Percentiles rank a stretch among this genome's conserved stretches.
These are phyloP conservation scores for Oryzias javanicus DNA, from an alignment of 2,113 vertebrate species.

Conservation along the genomic window DNA sequence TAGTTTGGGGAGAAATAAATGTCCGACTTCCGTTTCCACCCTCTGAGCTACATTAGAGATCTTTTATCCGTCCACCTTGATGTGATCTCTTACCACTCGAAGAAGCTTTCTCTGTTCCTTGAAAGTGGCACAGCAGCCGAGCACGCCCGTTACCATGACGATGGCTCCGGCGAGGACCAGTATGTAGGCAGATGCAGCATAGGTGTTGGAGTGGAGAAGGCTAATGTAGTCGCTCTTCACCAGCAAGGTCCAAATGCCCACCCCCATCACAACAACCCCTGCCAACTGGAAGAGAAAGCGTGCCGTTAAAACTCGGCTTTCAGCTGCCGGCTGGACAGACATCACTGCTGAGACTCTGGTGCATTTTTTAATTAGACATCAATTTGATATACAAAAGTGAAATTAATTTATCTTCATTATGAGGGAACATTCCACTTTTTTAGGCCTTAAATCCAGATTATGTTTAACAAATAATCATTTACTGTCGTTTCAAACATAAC, in stretches of 20 bases:
- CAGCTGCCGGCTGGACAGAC: not conserved
- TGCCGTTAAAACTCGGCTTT: slow-evolving; percentile 11
- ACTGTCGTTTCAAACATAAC: too few species aligned
- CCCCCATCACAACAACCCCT: slow-evolving; percentile 91
- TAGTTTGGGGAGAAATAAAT: not conserved
- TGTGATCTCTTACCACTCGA: slow-evolving; percentile 84
- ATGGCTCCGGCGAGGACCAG: slow-evolving; percentile 90
- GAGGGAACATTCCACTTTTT: not conserved
- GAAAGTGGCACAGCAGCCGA: slow-evolving; percentile 97
- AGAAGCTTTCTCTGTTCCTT: slow-evolving; percentile 90
- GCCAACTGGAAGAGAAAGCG: slow-evolving; percentile 81
- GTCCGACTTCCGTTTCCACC: not conserved
- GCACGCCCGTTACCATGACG: slow-evolving; percentile 94
- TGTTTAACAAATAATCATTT: too few species aligned
- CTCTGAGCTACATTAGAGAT: slow-evolving; percentile 3
- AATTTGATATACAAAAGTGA: slow-evolving; percentile 16
- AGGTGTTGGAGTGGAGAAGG: slow-evolving; percentile 91
- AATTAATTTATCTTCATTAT: slow-evolving; percentile 8
- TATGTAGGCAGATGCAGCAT: slow-evolving; percentile 92
- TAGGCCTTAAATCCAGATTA: too few species aligned
- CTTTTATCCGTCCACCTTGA: slow-evolving; percentile 16
- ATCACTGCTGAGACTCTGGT: not conserved
- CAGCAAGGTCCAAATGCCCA: slow-evolving; percentile 91
- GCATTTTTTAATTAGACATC: not conserved
- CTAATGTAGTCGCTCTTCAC: slow-evolving; percentile 99